Base-by-base conservation (phyloP, 2,888 invertebrate genomes). In the Catocala fraxini region DNA sequence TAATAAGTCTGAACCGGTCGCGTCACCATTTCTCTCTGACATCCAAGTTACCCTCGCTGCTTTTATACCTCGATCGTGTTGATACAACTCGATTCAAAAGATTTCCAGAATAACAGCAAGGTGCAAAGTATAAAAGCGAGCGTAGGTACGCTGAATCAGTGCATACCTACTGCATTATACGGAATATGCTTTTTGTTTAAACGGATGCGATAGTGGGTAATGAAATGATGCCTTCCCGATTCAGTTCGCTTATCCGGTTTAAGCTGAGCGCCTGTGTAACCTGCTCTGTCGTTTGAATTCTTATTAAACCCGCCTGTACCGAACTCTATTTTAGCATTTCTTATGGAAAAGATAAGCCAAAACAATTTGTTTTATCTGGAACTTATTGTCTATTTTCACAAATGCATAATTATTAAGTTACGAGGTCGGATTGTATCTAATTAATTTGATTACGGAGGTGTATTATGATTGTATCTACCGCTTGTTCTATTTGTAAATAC, bases 231-330 rank as follows among this genome's bases (percentile, higher is more conserved):
- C 79, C 82, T 80, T 79, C 83, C 73, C 82, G 83, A 84, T 88
- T 81, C 84, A 71, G 76, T 81, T 67, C 75, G 80, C 86, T 89
- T 88, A 89, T 89, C 87, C 85, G 82, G 86, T 89, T 88, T 83
- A 85, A 79, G 81, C 74, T 73, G 80, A 88, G 86, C 82, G 83
- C 82, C 81, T 82, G 75, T 91, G 89, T 91, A 90, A 90, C 89
- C 87, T 83, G 86, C 79, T 82, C 82, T 81, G 78, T 82, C 79
- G 80, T 86, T 87, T 84, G 84, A 81, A 89, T 89, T 88, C 82
- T 85, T 86, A 85, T 83, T 84, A 84, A 83, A 74, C 69, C 71
- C 70, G 75, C 69, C 65, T 70, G 71, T 77, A 71, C 64, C 61
- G 66, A 67, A 71, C 77, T 75, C 72, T 71, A 75, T 75, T 79